Percentiles rank a stretch among this genome's conserved stretches.
These are phyloP conservation scores for Heteromurus nitidus DNA, from an alignment of 2,888 invertebrate genomes.

Conservation along the genomic window DNA sequence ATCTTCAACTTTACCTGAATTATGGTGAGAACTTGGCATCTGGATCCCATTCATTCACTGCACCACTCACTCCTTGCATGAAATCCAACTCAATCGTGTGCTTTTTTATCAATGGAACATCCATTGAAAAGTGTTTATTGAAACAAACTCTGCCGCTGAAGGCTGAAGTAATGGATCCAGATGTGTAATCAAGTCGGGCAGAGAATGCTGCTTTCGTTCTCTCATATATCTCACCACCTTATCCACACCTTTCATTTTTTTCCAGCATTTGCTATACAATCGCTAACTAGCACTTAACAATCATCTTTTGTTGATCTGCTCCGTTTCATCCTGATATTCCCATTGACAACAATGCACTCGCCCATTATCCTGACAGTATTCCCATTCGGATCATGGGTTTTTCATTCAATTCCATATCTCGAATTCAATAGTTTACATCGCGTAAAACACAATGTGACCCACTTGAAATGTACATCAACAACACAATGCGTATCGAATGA, in stretches of 20 bases:
- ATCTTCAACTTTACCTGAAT: neutral
- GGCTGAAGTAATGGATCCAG: constrained; percentile 35
- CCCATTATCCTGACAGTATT: neutral
- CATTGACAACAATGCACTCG: neutral
- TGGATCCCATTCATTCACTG: constrained; percentile 1
- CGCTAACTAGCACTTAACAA: constrained; percentile 12
- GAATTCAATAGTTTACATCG: constrained; percentile 31
- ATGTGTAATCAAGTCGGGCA: constrained; percentile 19
- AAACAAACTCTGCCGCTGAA: neutral
- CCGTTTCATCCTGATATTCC: neutral
- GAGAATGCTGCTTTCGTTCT: neutral
- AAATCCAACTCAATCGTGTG: neutral
- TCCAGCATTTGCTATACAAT: neutral
- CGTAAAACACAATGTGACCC: constrained; percentile 17
- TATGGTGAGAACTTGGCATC: constrained; percentile 35
- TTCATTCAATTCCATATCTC: constrained; percentile 21
- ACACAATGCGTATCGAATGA: neutral
- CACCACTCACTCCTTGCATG: neutral
- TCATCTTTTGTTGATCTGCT: constrained; percentile 3
- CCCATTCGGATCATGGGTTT: constrained; percentile 3
- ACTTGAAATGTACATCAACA: constrained; percentile 60
- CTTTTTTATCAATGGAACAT: constrained; percentile 23
- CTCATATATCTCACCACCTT: neutral
- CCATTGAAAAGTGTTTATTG: constrained; percentile 8
- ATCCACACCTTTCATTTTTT: constrained; percentile 20